Percentiles rank a stretch among this genome's conserved stretches.
phyloP scores from a whole-genome alignment of 2,888 invertebrate species.

The Catocala sponsa region DNA sequence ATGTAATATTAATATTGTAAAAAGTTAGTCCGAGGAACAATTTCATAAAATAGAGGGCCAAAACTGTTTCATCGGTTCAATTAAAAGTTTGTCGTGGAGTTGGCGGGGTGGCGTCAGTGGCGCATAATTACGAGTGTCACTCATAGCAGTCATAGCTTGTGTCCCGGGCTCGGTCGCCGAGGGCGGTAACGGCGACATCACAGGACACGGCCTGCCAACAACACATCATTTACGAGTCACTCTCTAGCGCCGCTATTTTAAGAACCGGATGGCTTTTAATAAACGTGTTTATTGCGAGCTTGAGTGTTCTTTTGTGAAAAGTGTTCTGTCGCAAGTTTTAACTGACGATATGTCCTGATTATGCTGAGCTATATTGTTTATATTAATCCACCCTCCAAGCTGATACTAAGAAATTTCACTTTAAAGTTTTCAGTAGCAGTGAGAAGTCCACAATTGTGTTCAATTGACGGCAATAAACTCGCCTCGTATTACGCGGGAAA shows the following conservation, averaged over 20 bases:
- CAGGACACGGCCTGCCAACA: background rate
- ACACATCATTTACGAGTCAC: background rate
- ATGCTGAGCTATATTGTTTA: too few relatives aligned
- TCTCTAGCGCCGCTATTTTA: background rate
- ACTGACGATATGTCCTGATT: too few relatives aligned
- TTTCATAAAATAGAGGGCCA: constrained; percentile 51
- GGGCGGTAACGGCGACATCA: background rate
- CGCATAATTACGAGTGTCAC: constrained; percentile 64
- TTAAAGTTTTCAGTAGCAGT: too few relatives aligned
- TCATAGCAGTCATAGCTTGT: constrained; percentile 57
- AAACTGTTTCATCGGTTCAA: constrained; percentile 68
- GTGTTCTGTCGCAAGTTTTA: too few relatives aligned
- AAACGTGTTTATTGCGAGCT: too few relatives aligned
- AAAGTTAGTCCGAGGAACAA: constrained; percentile 42
- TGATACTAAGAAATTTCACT: too few relatives aligned
- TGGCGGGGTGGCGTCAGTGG: constrained; percentile 30
- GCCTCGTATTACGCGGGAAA: too few relatives aligned
- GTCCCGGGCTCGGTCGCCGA: background rate
- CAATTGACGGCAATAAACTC: too few relatives aligned
- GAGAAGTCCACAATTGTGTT: too few relatives aligned
- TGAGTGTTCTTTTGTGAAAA: too few relatives aligned
- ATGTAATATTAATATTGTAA: constrained; percentile 36
- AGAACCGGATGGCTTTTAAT: background rate
- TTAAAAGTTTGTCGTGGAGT: constrained; percentile 66
- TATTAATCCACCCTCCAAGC: too few relatives aligned